Base-by-base conservation (phyloP, 2,797 vertebrate species). In the Tauraco hartlaubi region DNA sequence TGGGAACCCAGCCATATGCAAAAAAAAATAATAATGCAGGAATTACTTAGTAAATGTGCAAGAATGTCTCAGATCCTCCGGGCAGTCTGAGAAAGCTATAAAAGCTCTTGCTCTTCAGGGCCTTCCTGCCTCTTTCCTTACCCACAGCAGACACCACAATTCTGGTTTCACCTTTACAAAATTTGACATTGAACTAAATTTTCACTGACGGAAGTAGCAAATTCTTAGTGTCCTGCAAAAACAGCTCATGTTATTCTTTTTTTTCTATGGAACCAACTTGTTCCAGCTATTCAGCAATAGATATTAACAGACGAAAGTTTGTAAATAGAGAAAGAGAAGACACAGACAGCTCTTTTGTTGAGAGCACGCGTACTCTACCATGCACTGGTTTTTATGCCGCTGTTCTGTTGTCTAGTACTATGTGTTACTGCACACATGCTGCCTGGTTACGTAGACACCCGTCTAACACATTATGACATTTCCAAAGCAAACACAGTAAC, bases 211-310 rank as follows among this genome's bases (percentile, higher is more conserved):
- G 11, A 9, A n/a, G 26, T 7, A 74, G 7, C 7, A 75, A 64
- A 23, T 26, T 37, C 11, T 76, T 20, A 8, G 19, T 14, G 7
- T 14, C 10, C 39, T 21, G 9, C 11, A 41, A 46, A 81, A 62
- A 0, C 8, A 20, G 3, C 5, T 46, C 0, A 1, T 3, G 4
- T 14, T 41, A 6, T 9, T 52, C 6, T 41, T 39, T 44, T 44
- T 44, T 44, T 29, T 15, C 7, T 9, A 0, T 3, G 8, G 31
- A 17, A 43, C 25, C 15, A n/a, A 21, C 17, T 15, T 23, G 5
- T 12, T 37, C 20, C 59, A 49, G 9, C 14, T 21, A 3, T 58
- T 62, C 44, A 23, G 54, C 5, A 11, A 17, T 2, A 29, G 12
- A 7, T 31, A n/a, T 39, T 31, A 44, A 28, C n/a, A 71, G 46